Percentiles rank a stretch among this genome's conserved stretches.
Conservation (phyloP, 1,140 invertebrate species). For the Philotrypesis tridentata region DNA sequence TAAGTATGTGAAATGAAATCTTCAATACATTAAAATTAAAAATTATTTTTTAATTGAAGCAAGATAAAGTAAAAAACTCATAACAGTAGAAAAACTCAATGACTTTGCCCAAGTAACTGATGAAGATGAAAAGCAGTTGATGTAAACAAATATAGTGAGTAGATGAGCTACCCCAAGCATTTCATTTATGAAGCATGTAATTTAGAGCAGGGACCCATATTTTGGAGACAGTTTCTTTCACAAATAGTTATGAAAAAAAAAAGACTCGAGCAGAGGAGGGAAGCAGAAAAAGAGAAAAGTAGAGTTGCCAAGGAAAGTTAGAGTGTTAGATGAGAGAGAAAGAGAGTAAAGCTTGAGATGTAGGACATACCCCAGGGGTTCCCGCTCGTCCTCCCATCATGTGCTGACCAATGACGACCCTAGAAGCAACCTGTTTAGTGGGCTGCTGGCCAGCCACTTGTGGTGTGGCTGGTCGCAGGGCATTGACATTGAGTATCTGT, state of each 20-base stretch:
- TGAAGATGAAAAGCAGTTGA: neutral
- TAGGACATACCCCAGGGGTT: conserved; percentile 82
- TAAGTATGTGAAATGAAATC: no score
- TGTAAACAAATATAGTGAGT: conserved; percentile 18
- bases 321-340: neutral
- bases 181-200: neutral
- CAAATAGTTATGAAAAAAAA: neutral
- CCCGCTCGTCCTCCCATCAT: conserved; percentile 87
- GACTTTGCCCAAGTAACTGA: neutral
- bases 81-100: conserved; percentile 1
- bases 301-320: neutral
- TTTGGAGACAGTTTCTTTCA: neutral
- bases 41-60: neutral
- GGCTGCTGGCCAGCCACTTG: conserved; percentile 83
- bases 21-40: neutral
- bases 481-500: conserved; percentile 86
- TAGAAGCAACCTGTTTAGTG: conserved; percentile 80
- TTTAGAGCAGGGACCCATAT: neutral
- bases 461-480: conserved; percentile 81
- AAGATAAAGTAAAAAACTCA: neutral
- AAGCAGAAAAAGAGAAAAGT: neutral
- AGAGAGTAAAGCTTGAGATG: conserved; percentile 38
- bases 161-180: neutral
- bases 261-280: neutral
- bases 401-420: conserved; percentile 87